Conservation (phyloP, 2,888 invertebrate species). For the Mellilla xanthometata region DNA sequence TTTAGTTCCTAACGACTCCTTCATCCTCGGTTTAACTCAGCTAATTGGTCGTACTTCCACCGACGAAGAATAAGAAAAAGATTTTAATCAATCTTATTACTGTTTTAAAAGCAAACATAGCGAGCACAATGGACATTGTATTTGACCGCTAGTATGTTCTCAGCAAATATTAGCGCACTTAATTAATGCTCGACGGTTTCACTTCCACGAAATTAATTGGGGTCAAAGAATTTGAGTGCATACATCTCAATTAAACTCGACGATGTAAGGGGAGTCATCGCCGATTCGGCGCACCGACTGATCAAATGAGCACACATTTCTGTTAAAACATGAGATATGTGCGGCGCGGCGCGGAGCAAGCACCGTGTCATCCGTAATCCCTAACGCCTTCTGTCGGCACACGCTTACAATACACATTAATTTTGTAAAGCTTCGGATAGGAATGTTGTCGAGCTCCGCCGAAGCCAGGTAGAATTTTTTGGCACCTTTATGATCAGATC, state of each 20-base stretch:
- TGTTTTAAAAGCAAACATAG: slow-evolving; percentile 32
- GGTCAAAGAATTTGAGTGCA: slow-evolving; percentile 78
- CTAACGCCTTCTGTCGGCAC: slow-evolving; percentile 45
- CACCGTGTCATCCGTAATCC: slow-evolving; percentile 48
- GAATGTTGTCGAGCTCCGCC: slow-evolving; percentile 66
- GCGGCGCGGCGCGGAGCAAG: slow-evolving; percentile 31
- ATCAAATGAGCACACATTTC: slow-evolving; percentile 17
- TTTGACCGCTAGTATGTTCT: slow-evolving; percentile 52
- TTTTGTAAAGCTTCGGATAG: slow-evolving; percentile 72
- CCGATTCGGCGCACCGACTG: slow-evolving; percentile 36
- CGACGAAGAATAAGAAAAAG: too few relatives aligned
- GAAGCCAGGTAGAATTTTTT: slow-evolving; percentile 76
- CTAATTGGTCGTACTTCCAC: slow-evolving; percentile 21
- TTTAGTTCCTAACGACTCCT: slow-evolving; percentile 7
- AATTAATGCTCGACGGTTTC: slow-evolving; percentile 69
- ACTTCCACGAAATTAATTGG: slow-evolving; percentile 78
- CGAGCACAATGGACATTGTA: slow-evolving; percentile 44
- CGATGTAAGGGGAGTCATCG: slow-evolving; percentile 50
- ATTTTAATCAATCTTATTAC: slow-evolving; percentile 24
- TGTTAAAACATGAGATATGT: slow-evolving; percentile 18
- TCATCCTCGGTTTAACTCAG: slow-evolving; percentile 11
- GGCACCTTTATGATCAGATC: slow-evolving; percentile 80
- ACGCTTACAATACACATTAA: slow-evolving; percentile 73
- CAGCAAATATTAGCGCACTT: slow-evolving; percentile 71
- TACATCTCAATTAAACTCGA: slow-evolving; percentile 73